Conservation (phyloP, 2,888 invertebrate genomes). For the Tridacna crocea region DNA sequence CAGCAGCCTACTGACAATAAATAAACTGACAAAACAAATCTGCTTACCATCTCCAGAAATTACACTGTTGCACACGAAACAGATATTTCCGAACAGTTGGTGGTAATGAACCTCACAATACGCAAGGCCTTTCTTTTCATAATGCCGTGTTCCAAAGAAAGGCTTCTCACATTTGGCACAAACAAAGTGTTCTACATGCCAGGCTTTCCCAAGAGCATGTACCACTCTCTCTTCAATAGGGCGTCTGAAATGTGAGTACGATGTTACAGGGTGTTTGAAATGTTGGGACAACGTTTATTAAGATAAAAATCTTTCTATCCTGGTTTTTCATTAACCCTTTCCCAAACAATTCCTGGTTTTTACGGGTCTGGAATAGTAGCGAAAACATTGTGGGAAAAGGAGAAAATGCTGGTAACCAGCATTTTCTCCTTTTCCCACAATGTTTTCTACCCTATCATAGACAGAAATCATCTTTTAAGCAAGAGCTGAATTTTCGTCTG, state of each 20-base stretch:
- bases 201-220: constrained; percentile 91
- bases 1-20: too few species aligned
- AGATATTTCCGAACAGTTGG: constrained; percentile 98
- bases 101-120: constrained; percentile 99
- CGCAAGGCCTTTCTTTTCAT: constrained; percentile 97
- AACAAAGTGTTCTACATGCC: constrained; percentile 93
- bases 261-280: too few species aligned
- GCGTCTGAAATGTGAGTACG: constrained; percentile 87
- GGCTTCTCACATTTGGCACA: constrained; percentile 99
- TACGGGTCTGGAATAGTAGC: not conserved
- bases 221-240: constrained; percentile 99
- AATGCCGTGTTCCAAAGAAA: constrained; percentile 99
- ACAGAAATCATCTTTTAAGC: not conserved
- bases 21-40: too few species aligned
- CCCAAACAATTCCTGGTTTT: not conserved
- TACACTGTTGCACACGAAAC: constrained; percentile 99
- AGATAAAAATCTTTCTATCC: not conserved
- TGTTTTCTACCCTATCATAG: not conserved
- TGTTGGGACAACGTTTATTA: not conserved
- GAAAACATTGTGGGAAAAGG: not conserved
- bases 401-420: constrained; percentile 7
- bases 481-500: not conserved
- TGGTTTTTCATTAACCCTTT: not conserved
- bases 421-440: constrained; percentile 2
- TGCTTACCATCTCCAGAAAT: constrained; percentile 96